Conservation (phyloP, 1,140 invertebrate species). For the Musca vetustissima region DNA sequence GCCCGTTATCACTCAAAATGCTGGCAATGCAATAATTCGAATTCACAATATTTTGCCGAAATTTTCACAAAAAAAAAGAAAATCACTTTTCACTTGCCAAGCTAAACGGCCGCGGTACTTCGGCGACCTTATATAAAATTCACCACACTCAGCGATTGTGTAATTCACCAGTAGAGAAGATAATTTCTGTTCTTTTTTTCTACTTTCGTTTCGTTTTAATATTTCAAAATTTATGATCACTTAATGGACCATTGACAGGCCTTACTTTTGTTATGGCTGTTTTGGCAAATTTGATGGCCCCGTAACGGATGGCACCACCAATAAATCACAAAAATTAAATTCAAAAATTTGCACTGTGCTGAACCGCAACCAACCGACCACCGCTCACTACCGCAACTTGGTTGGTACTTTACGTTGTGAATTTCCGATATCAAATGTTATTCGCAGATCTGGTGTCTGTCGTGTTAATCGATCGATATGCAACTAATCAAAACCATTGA, state of each 20-base stretch:
- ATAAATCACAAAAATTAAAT: too few relatives aligned
- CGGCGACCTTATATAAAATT: slow-evolving; percentile 26
- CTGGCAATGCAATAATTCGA: not conserved
- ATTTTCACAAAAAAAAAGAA: not conserved
- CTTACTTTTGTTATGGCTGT: slow-evolving; percentile 8
- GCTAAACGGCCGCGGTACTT: too few relatives aligned
- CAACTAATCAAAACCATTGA: slow-evolving; percentile 49
- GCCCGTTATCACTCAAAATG: not conserved
- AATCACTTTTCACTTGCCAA: too few relatives aligned
- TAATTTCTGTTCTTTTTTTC: too few relatives aligned
- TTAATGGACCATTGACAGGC: not conserved
- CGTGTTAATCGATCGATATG: slow-evolving; percentile 53
- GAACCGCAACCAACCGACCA: too few relatives aligned
- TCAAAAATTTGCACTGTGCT: too few relatives aligned
- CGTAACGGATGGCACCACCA: not conserved
- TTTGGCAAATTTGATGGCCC: not conserved
- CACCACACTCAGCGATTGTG: slow-evolving; percentile 28
- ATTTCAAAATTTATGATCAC: slow-evolving; percentile 18
- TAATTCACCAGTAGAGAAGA: slow-evolving; percentile 27
- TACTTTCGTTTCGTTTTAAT: slow-evolving; percentile 11
- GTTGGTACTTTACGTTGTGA: too few relatives aligned
- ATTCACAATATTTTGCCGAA: not conserved
- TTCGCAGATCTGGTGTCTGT: slow-evolving; percentile 20
- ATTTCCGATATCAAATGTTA: too few relatives aligned
- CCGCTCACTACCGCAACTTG: too few relatives aligned